Evolutionary conservation across 2,888 invertebrate species (phyloP).

Genomic region (Himalopsyche tibetana): DNA sequence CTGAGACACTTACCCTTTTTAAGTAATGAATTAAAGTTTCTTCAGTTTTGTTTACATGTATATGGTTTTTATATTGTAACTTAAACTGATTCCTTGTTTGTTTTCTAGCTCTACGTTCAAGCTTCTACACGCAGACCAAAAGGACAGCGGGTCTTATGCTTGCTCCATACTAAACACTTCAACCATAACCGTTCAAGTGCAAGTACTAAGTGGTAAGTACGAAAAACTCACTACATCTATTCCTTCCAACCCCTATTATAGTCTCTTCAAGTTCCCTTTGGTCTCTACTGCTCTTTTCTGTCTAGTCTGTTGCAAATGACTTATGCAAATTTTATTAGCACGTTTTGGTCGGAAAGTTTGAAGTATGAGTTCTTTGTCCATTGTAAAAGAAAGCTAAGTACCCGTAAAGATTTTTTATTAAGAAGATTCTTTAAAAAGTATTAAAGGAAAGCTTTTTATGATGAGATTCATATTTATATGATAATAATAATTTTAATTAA

Average conservation of each 20-base stretch:
- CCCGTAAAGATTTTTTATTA: neutral
- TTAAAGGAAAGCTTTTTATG: no score
- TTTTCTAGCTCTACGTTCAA: slow-evolving; percentile 74
- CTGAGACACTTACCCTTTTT: no score
- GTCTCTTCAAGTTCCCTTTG: slow-evolving; percentile 11
- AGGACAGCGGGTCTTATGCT: slow-evolving; percentile 81
- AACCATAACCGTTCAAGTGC: slow-evolving; percentile 81
- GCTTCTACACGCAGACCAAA: slow-evolving; percentile 78
- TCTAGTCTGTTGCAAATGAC: slow-evolving; percentile 47
- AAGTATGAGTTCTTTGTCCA: neutral
- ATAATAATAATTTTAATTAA: no score
- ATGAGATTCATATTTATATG: no score
- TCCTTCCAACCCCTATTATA: neutral
- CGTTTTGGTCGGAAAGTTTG: neutral
- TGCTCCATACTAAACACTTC: slow-evolving; percentile 81
- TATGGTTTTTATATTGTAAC: no score
- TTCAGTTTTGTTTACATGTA: no score
- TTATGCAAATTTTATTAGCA: slow-evolving; percentile 27
- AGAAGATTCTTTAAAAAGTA: neutral
- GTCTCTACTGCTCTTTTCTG: slow-evolving; percentile 39
- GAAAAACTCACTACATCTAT: neutral
- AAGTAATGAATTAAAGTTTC: no score
- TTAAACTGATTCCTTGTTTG: slow-evolving; percentile 6
- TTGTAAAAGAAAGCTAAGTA: neutral
- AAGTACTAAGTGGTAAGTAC: slow-evolving; percentile 81